Percentiles rank a stretch among this genome's conserved stretches.
These are phyloP conservation scores for Limnodromus scolopaceus DNA, from an alignment of 2,797 vertebrate genomes.

Conservation along the genomic window DNA sequence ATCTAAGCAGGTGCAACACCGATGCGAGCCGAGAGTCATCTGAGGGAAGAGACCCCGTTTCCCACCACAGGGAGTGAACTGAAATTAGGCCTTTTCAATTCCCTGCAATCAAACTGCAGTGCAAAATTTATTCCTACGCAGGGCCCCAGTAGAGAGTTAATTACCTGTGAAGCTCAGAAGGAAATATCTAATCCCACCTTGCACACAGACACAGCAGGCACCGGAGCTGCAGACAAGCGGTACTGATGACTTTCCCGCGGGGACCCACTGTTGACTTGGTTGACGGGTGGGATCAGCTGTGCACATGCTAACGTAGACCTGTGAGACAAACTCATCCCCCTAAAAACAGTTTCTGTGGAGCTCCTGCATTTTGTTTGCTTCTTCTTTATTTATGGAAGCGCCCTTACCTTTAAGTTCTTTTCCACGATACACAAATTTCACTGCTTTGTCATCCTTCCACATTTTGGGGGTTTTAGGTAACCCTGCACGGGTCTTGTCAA, in stretches of 20 bases:
- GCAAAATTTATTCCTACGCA: neutral
- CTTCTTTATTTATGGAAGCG: neutral
- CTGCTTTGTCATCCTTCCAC: neutral
- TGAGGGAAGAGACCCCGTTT: neutral
- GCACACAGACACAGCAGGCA: neutral
- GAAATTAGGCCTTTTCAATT: neutral
- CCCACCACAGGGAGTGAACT: neutral
- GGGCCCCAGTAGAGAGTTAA: neutral
- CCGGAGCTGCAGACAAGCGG: neutral
- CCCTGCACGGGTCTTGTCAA: neutral
- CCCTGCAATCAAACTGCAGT: neutral
- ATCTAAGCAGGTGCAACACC: neutral
- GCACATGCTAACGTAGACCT: neutral
- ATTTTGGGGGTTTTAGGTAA: neutral
- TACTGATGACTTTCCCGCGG: neutral
- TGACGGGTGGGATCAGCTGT: neutral
- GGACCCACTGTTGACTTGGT: neutral
- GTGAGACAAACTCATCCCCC: neutral
- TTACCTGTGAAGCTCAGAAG: neutral
- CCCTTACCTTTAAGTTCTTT: neutral
- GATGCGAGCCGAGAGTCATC: accelerated
- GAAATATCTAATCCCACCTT: neutral
- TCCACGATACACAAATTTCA: accelerated
- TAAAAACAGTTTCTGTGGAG: neutral
- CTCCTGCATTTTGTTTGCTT: neutral